phyloP scores from a whole-genome alignment of 1,140 invertebrate genomes.

The Pissodes strobi region DNA sequence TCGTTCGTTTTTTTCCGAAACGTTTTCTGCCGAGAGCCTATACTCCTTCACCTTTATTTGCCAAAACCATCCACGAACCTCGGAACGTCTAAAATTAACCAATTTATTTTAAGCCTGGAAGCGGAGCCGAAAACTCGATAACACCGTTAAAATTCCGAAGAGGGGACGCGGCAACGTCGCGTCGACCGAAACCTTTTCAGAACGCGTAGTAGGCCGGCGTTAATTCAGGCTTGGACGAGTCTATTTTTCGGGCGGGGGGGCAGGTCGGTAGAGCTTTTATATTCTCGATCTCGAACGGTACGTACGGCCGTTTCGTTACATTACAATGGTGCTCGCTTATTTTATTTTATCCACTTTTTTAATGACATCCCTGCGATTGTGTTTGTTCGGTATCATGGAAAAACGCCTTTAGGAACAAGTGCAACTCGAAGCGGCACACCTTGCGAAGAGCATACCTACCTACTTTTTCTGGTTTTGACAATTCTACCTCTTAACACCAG shows the following conservation, averaged over 20 bases:
- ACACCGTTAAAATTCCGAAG: conserved; percentile 10
- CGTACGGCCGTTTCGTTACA: conserved; percentile 20
- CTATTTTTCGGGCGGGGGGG: conserved; percentile 42
- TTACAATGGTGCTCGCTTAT: conserved; percentile 11
- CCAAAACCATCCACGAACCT: neutral
- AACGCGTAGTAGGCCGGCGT: conserved; percentile 49
- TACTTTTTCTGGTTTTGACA: too few species aligned
- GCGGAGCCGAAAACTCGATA: conserved; percentile 24
- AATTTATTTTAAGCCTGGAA: conserved; percentile 32
- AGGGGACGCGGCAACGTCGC: conserved; percentile 28
- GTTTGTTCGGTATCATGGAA: neutral
- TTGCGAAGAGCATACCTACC: too few species aligned
- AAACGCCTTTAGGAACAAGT: conserved; percentile 5
- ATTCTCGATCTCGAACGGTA: conserved; percentile 26
- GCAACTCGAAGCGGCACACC: too few species aligned
- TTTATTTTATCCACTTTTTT: conserved; percentile 23
- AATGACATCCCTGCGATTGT: conserved; percentile 1
- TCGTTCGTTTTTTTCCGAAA: too few species aligned
- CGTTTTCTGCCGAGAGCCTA: too few species aligned
- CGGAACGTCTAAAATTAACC: conserved; percentile 26
- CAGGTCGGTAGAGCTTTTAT: conserved; percentile 33
- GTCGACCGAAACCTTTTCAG: conserved; percentile 44
- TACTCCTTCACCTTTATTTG: conserved; percentile 9
- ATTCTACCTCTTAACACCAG: too few species aligned
- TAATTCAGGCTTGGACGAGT: conserved; percentile 50